phyloP scores from a whole-genome alignment of 2,888 invertebrate genomes.

The Apamea anceps region DNA sequence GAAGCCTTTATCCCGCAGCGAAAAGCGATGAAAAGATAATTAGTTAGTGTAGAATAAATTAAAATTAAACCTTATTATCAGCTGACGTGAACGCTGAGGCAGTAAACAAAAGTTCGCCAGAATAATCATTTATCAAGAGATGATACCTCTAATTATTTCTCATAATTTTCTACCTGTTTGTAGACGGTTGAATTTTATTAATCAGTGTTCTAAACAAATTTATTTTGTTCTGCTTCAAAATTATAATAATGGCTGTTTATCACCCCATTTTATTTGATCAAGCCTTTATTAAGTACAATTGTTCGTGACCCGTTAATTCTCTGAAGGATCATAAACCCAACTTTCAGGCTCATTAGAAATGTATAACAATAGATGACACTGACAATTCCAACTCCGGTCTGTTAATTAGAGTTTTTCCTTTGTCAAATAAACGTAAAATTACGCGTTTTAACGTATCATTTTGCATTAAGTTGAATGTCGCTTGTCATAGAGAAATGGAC shows the following conservation, averaged over 20 bases:
- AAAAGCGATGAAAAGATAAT: neutral
- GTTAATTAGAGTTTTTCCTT: conserved; percentile 21
- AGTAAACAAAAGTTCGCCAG: neutral
- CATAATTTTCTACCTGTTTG: neutral
- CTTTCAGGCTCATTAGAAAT: conserved; percentile 54
- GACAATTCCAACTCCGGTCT: conserved; percentile 20
- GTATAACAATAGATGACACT: conserved; percentile 36
- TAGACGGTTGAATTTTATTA: neutral
- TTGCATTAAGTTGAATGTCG: conserved; percentile 14
- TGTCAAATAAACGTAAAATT: conserved; percentile 14
- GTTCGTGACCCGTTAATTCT: conserved; percentile 31
- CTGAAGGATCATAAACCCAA: conserved; percentile 39
- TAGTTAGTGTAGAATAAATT: neutral
- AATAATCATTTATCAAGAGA: conserved; percentile 1
- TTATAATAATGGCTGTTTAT: conserved; percentile 27
- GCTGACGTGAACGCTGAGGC: neutral
- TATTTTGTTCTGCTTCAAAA: conserved; percentile 12
- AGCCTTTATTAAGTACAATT: conserved; percentile 41
- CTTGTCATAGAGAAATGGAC: conserved; percentile 6
- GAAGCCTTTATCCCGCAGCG: neutral
- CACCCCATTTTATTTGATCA: conserved; percentile 37
- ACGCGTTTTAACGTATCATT: conserved; percentile 3
- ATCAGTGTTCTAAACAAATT: neutral
- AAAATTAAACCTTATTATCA: neutral
- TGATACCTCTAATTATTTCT: neutral